Base-by-base conservation (phyloP, 2,888 invertebrate genomes). In the Leptopilina syphax region DNA sequence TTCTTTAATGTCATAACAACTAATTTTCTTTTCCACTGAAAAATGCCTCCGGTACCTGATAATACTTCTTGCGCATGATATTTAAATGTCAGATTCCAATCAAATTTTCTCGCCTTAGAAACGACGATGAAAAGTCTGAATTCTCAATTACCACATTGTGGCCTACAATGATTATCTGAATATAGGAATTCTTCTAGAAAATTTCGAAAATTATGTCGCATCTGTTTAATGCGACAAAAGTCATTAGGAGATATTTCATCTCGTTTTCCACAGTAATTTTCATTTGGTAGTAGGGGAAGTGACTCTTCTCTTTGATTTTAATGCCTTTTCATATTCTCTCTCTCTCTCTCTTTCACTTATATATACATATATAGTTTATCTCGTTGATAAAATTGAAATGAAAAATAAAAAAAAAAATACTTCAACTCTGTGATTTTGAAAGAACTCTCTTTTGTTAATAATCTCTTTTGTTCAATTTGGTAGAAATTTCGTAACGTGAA, bases 171-270 rank as follows among this genome's bases (percentile, higher is more conserved):
- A 77, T 34, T 34, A 73, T 50, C 2, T 79, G 79, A 83, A 77
- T 60, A 65, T 34, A 34, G 3, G 4, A 68, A 76, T 76, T 78
- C 41, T 50, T 77, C 41, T 76, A 76, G 76, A 81, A 82, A 82
- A 70, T 82, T 77, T 81, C 79, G 73, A 65, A 68, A 70, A 63
- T 77, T 50, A 78, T 78, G 79, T 78, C 79, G 77, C 67, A 77
- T n/a, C 65, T 82, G 78, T 8, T 34, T 78, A 80, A 79, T 65
- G 79, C 66, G 83, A 81, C 81, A 82, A 84, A 86, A 86, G 86
- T 81, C 76, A 60, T 79, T 77, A 65, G 76, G 57, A 68, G 67
- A 68, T 50, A 50, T 70, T 13, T 27, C 57, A 73, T 27, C 27
- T 34, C 34, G 57, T 57, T 73, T 54, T 73, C 34, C 57, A 73